A percentile compares a stretch with the other conserved stretches of the same genome.
phyloP scores from a whole-genome alignment of 1,140 invertebrate species.

The Maniola jurtina region DNA sequence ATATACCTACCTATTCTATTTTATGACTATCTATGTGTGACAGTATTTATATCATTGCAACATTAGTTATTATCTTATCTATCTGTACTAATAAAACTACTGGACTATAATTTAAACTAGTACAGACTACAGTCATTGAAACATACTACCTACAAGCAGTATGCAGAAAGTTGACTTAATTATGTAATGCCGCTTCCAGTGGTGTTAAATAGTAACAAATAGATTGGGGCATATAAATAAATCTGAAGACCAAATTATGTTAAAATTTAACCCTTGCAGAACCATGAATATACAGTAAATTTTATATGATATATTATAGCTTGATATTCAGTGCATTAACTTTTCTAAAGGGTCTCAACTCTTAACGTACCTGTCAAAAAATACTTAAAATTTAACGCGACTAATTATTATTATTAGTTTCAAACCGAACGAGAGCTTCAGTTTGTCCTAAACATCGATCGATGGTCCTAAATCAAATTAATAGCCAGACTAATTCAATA shows the following conservation, averaged over 20 bases:
- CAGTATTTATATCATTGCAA: neutral
- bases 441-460: no score
- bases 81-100: neutral
- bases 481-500: slow-evolving; percentile 23
- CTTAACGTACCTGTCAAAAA: slow-evolving; percentile 4
- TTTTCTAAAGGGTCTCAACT: neutral
- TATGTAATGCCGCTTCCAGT: no score
- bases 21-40: no score
- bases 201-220: neutral
- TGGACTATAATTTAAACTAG: no score
- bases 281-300: neutral
- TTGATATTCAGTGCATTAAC: slow-evolving; percentile 4
- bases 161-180: no score
- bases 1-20: neutral
- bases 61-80: neutral
- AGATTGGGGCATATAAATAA: no score
- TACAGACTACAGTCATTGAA: no score
- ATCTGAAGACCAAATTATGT: no score
- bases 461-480: slow-evolving; percentile 21
- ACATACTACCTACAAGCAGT: no score
- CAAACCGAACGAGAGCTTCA: neutral
- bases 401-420: no score
- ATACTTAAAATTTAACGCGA: neutral
- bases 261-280: neutral
- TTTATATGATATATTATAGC: no score